Evolutionary conservation across 2,797 vertebrate species (phyloP), one percentile per base, ranked within the genome.

Genomic region (Botia kubotai): DNA sequence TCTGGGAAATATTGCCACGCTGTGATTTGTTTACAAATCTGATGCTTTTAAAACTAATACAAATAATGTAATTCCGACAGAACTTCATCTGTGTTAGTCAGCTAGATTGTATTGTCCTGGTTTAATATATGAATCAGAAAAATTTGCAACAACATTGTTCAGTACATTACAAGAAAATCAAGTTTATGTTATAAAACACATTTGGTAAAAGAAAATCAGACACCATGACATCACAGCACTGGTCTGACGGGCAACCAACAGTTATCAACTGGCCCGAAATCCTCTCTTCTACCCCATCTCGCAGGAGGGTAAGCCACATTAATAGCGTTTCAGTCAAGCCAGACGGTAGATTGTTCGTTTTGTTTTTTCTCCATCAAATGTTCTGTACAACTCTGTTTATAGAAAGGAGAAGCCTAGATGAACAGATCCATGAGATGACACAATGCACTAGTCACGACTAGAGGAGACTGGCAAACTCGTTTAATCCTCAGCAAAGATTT

Each of bases 401-500:
- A 62, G 55, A 58, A 53, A 39, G 58, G 16, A 21, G 60, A 79
- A 69, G 55, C 55, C 39, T 26, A 79, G 55, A 73, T 53, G 43
- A 86, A 76, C 55, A 65, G 68, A 62, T 23, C 58, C 48, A 14
- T 75, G 48, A 62, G 52, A 79, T 68, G 50, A 69, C 52, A 69
- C 52, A 55, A 55, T 3, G 14, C 26, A 84, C 57, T 29, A 67
- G 68, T 86, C 77, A 66, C 55, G 77, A 71, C 63, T 72, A 48
- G 12, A 75, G 23, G 13, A 83, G 26, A 69, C 62, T 81, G 74
- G 63, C 74, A 78, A 74, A 73, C 48, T 14, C 23, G 23, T 26
- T 70, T 78, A 14, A 69, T 81, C 72, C 60, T 65, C 65, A 62
- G 21, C 63, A 74, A 73, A 86, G 62, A 72, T 87, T 81, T 82